phyloP scores from a whole-genome alignment of 2,797 vertebrate genomes.

The Ceryle rudis region DNA sequence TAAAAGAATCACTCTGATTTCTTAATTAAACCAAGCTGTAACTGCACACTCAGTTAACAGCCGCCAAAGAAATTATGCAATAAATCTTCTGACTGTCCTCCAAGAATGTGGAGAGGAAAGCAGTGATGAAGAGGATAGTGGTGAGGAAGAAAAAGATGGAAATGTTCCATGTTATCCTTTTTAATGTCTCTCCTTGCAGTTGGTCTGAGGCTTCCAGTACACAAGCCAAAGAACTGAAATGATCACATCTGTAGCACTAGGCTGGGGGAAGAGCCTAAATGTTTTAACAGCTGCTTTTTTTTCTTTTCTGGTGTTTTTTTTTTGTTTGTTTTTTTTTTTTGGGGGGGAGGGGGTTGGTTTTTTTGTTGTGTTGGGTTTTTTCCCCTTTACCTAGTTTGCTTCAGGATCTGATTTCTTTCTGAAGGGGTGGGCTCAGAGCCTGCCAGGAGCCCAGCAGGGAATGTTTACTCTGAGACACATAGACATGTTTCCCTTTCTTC shows the following conservation, averaged over 20 bases:
- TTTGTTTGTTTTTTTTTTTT: not conserved
- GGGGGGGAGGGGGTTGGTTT: too few species aligned
- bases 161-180: not conserved
- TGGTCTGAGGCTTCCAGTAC: not conserved
- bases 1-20: conserved; percentile 80
- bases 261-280: conserved; percentile 66
- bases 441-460: conserved; percentile 74
- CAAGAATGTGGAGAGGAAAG: conserved; percentile 70
- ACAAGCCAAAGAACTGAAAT: conserved; percentile 14
- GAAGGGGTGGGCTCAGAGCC: conserved; percentile 73
- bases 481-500: conserved; percentile 59
- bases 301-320: conserved; percentile 13
- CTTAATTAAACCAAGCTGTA: conserved; percentile 82
- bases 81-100: conserved; percentile 78
- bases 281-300: conserved; percentile 86
- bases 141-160: conserved; percentile 9
- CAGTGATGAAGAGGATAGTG: not conserved
- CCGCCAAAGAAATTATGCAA: conserved; percentile 77
- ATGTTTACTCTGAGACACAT: conserved; percentile 73
- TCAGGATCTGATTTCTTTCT: conserved; percentile 80
- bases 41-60: conserved; percentile 71
- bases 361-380: too few species aligned
- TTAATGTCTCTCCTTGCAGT: not conserved
- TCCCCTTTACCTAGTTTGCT: conserved; percentile 73
- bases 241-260: conserved; percentile 19